These are phyloP conservation scores for Asbolus verrucosus DNA, from an alignment of 1,140 invertebrate genomes.

Conservation along the genomic window DNA sequence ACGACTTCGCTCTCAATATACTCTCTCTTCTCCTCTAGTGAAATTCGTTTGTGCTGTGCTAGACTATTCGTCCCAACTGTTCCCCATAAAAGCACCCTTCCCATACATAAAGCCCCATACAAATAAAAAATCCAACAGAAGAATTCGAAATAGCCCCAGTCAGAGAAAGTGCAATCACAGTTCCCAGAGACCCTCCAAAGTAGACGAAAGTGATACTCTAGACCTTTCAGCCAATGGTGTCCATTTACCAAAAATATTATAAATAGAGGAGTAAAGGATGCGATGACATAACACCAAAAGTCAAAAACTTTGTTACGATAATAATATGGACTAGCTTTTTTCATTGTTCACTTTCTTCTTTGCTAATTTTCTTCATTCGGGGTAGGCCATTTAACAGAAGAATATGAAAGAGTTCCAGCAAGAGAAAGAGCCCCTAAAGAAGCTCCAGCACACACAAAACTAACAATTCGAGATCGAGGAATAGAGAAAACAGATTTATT, in stretches of 20 bases:
- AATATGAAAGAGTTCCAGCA: too few species aligned
- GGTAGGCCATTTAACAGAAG: too few species aligned
- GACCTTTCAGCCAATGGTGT: constrained; percentile 70
- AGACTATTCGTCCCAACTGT: constrained; percentile 77
- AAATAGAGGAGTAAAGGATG: constrained; percentile 82
- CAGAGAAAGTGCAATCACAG: constrained; percentile 77
- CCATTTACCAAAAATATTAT: constrained; percentile 85
- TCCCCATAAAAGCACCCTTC: constrained; percentile 74
- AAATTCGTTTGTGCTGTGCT: constrained; percentile 70
- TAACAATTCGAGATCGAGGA: too few species aligned
- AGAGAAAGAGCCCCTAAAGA: too few species aligned
- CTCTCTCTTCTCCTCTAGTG: constrained; percentile 69
- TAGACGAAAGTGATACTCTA: constrained; percentile 13
- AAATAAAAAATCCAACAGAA: constrained; percentile 80
- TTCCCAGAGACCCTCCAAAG: constrained; percentile 75
- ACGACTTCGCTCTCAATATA: constrained; percentile 70
- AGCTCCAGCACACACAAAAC: too few species aligned
- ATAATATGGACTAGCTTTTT: too few species aligned
- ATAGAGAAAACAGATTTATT: too few species aligned
- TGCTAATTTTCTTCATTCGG: too few species aligned
- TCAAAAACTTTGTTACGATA: too few species aligned
- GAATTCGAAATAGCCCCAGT: constrained; percentile 76
- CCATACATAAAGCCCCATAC: constrained; percentile 73
- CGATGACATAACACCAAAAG: too few species aligned
- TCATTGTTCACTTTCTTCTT: too few species aligned